phyloP scores from a whole-genome alignment of 2,888 invertebrate species.

The Meganola albula region DNA sequence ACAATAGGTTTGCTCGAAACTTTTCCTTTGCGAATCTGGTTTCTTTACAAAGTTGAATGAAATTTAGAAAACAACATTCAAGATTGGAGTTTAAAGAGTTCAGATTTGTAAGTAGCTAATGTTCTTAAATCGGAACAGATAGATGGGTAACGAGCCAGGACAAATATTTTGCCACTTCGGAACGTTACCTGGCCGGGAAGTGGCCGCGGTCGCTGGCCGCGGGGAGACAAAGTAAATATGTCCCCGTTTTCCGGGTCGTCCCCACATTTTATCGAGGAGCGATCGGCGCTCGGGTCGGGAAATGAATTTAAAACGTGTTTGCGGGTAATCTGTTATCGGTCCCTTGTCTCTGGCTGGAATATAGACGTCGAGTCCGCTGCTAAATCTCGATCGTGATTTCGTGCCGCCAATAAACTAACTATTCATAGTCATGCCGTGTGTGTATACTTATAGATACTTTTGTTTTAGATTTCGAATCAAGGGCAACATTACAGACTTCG shows the following conservation, averaged over 20 bases:
- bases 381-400: slow-evolving; percentile 61
- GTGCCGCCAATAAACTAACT: slow-evolving; percentile 30
- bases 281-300: slow-evolving; percentile 76
- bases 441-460: no score
- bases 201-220: slow-evolving; percentile 59
- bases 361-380: slow-evolving; percentile 64
- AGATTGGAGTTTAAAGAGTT: slow-evolving; percentile 34
- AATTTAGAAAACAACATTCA: slow-evolving; percentile 25
- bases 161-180: slow-evolving; percentile 75
- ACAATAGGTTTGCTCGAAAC: slow-evolving; percentile 20
- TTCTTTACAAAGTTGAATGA: slow-evolving; percentile 17
- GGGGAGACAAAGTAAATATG: slow-evolving; percentile 77
- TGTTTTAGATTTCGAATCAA: no score
- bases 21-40: slow-evolving; percentile 16
- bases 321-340: slow-evolving; percentile 79
- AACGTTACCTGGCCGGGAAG: slow-evolving; percentile 74
- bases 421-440: slow-evolving; percentile 25
- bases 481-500: no score
- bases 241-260: slow-evolving; percentile 69
- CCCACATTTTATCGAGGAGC: slow-evolving; percentile 76
- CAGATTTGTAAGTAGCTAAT: slow-evolving; percentile 57
- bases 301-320: slow-evolving; percentile 79
- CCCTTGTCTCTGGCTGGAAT: slow-evolving; percentile 74
- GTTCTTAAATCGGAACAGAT: slow-evolving; percentile 67
- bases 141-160: slow-evolving; percentile 64